These are phyloP conservation scores for Ennomos fuscantarius DNA, from an alignment of 2,888 invertebrate species.

Conservation along the genomic window DNA sequence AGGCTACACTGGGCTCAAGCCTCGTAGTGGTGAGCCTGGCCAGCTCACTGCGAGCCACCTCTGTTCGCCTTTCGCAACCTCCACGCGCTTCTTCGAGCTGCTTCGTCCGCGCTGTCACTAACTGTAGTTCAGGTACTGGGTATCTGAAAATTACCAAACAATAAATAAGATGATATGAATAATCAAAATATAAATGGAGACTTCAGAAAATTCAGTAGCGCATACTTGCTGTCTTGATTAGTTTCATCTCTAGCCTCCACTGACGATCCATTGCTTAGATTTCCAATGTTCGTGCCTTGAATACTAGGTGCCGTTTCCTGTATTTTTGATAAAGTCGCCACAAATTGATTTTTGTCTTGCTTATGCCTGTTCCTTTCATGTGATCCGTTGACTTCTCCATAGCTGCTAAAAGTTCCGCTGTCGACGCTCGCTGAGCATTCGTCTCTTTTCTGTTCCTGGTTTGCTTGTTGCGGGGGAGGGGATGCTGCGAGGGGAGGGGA, in stretches of 20 bases:
- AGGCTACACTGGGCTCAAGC: slow-evolving; percentile 90
- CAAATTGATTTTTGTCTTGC: slow-evolving; percentile 81
- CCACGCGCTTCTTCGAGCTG: slow-evolving; percentile 89
- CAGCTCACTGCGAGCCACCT: slow-evolving; percentile 88
- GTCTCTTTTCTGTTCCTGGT: slow-evolving; percentile 73
- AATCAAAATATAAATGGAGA: not conserved
- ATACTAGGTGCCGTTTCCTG: slow-evolving; percentile 85
- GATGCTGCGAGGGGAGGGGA: slow-evolving; percentile 83
- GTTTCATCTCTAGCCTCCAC: slow-evolving; percentile 66
- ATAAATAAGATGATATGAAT: slow-evolving; percentile 1
- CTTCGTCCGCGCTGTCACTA: slow-evolving; percentile 90
- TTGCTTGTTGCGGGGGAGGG: slow-evolving; percentile 81
- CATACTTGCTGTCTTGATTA: slow-evolving; percentile 77
- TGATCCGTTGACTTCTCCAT: slow-evolving; percentile 75
- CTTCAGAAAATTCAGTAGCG: slow-evolving; percentile 6
- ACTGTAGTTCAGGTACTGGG: slow-evolving; percentile 83
- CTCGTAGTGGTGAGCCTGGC: slow-evolving; percentile 87
- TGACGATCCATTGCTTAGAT: slow-evolving; percentile 76
- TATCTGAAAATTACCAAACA: slow-evolving; percentile 57
- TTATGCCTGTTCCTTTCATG: slow-evolving; percentile 71
- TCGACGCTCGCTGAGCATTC: slow-evolving; percentile 78
- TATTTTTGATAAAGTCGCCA: slow-evolving; percentile 87
- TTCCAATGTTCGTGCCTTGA: slow-evolving; percentile 67
- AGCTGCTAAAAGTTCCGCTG: slow-evolving; percentile 77
- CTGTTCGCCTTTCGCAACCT: slow-evolving; percentile 87